These are phyloP conservation scores for Sabatieria punctata DNA, from an alignment of 2,888 invertebrate species.

Conservation along the genomic window DNA sequence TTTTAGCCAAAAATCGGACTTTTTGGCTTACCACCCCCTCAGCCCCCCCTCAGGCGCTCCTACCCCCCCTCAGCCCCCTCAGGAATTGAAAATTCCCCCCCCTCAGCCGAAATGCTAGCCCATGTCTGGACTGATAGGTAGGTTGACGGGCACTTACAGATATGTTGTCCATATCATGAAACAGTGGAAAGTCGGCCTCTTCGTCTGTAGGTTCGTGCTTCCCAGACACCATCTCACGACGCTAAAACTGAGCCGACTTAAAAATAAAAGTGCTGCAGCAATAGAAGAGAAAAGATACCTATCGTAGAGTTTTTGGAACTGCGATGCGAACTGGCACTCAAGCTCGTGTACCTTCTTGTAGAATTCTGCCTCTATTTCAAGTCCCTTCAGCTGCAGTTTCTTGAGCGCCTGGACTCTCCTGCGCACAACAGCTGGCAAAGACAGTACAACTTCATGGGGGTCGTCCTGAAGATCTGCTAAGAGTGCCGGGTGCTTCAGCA, in stretches of 20 bases:
- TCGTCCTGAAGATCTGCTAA: no score
- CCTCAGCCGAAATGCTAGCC: no score
- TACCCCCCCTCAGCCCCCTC: no score
- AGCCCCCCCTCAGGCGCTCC: no score
- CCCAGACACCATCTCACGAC: constrained; percentile 39
- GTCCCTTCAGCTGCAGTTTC: constrained; percentile 31
- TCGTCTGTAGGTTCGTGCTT: constrained; percentile 69
- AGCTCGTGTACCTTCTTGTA: constrained; percentile 80
- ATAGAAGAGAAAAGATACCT: constrained; percentile 42
- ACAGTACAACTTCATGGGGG: no score
- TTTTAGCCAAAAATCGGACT: no score
- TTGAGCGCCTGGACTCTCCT: constrained; percentile 22
- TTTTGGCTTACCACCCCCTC: no score
- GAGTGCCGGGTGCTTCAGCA: no score
- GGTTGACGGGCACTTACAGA: no score
- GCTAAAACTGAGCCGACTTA: neutral
- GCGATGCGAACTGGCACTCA: constrained; percentile 69
- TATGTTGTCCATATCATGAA: no score
- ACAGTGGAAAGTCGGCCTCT: constrained; percentile 72
- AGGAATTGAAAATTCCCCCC: no score
- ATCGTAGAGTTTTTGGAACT: constrained; percentile 59
- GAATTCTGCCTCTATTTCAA: constrained; percentile 73
- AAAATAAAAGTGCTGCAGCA: neutral
- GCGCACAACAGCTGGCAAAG: constrained; percentile 10
- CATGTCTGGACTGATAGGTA: no score